Evolutionary conservation across 2,113 vertebrate species (phyloP), one percentile per base, ranked within the genome.

Genomic region (Dipodomys ordii): DNA sequence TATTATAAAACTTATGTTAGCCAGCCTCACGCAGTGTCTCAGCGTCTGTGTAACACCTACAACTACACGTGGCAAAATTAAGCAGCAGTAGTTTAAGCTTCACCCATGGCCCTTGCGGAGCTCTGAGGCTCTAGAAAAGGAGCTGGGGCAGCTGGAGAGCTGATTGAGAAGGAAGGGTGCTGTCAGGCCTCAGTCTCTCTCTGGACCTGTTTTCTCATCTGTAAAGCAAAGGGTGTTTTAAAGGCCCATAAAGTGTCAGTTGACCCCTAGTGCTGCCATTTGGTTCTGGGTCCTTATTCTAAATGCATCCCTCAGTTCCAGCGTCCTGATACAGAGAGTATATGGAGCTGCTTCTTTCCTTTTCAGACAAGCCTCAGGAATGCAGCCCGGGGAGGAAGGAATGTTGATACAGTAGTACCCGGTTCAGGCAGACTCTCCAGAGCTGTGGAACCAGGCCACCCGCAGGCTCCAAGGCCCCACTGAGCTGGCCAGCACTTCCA

Each of bases 321-420:
- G 65, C 27, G 53, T 62, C 62, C 72, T 64, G 1, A 49, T n/a
- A 16, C 39, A 39, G 39, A 39, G n/a, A 39, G 57, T 22, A 6
- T 32, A 0, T 12, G 30, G n/a, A 83, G 87, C 83, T 5, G 15
- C 18, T 91, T 64, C 78, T 25, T 71, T 64, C 49, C 46, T 76
- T 88, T 89, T 30, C 76, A 93, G 90, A n/a, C 20, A 64, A 79
- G 91, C 65, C 49, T 87, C 73, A 4, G 28, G 65, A 76, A 73
- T 2, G 65, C 44, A 87, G 49, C 82, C 82, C 78, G 78, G 68
- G 69, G 71, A 71, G 6, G 6, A 23, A 93, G 82, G 93, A 18
- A 72, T 69, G 46, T 16, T 64, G 64, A 73, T 28, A 62, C 23
- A 32, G 7, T n/a, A 32, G 28, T 27, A 77, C 19, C 83, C 90